Conservation (phyloP, 2,888 invertebrate genomes). For the Chaetoderma sp. region DNA sequence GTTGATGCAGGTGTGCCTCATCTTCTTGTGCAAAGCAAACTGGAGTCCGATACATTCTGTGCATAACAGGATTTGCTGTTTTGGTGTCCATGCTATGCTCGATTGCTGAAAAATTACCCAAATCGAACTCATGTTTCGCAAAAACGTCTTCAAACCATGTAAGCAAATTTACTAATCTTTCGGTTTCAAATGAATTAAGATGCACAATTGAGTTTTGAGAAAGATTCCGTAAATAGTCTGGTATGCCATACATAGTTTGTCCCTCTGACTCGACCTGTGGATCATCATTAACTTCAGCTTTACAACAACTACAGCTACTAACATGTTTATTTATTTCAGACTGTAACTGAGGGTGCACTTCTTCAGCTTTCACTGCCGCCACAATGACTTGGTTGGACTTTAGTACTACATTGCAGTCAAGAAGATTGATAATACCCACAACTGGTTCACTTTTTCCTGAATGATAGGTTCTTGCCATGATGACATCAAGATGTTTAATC, state of each 20-base stretch:
- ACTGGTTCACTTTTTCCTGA: slow-evolving; percentile 6
- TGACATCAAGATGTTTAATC: slow-evolving; percentile 1
- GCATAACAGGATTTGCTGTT: slow-evolving; percentile 26
- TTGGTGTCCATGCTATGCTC: slow-evolving; percentile 34
- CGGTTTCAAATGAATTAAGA: background rate
- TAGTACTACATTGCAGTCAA: slow-evolving; percentile 7
- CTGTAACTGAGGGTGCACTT: background rate
- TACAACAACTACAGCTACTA: too few species aligned
- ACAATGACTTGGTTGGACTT: slow-evolving; percentile 16
- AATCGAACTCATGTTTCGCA: slow-evolving; percentile 24
- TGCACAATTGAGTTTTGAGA: background rate
- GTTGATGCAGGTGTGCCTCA: slow-evolving; percentile 25
- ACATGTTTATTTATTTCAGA: background rate
- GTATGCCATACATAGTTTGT: background rate
- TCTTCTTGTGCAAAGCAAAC: slow-evolving; percentile 31
- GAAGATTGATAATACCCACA: slow-evolving; percentile 16
- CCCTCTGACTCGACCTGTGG: background rate
- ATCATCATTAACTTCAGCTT: background rate
- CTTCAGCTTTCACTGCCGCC: slow-evolving; percentile 1
- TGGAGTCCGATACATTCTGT: slow-evolving; percentile 31
- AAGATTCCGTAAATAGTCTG: background rate
- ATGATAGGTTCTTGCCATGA: slow-evolving; percentile 19
- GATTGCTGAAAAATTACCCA: slow-evolving; percentile 22
- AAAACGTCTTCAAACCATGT: slow-evolving; percentile 17
- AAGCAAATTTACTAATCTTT: slow-evolving; percentile 2